Evolutionary conservation across 2,113 vertebrate genomes (phyloP).

Genomic region (Desmodus rotundus): DNA sequence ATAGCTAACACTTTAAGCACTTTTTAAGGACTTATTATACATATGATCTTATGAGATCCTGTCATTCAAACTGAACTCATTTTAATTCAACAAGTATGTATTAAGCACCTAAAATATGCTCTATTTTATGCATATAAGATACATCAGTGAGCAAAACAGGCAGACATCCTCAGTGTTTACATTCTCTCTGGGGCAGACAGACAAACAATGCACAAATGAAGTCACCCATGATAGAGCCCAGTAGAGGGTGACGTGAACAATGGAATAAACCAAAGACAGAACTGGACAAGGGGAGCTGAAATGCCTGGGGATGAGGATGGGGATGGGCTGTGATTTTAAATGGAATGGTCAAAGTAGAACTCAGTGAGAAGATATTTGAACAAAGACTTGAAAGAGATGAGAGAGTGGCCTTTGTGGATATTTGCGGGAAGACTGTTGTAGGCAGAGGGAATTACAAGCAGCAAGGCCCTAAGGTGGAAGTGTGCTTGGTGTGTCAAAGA

Average conservation of each 20-base stretch:
- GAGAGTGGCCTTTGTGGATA: not conserved
- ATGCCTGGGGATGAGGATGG: not conserved
- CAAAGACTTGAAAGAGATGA: not conserved
- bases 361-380: not conserved
- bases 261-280: not conserved
- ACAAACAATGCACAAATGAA: not conserved
- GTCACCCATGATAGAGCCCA: not conserved
- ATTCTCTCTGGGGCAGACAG: not conserved
- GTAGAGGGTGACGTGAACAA: not conserved
- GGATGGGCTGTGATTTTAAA: not conserved
- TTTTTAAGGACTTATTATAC: not conserved
- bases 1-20: not conserved
- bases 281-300: not conserved
- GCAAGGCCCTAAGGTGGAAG: not conserved
- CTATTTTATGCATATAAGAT: not conserved
- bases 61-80: not conserved
- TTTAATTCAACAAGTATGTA: slow-evolving; percentile 13
- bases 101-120: not conserved
- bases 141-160: not conserved
- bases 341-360: not conserved
- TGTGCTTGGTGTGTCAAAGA: not conserved
- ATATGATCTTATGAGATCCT: too few relatives aligned
- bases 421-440: not conserved
- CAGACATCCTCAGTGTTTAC: not conserved
- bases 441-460: not conserved